Percentiles rank a stretch among this genome's conserved stretches.
phyloP scores from a whole-genome alignment of 2,113 vertebrate species.

The Scalopus aquaticus region DNA sequence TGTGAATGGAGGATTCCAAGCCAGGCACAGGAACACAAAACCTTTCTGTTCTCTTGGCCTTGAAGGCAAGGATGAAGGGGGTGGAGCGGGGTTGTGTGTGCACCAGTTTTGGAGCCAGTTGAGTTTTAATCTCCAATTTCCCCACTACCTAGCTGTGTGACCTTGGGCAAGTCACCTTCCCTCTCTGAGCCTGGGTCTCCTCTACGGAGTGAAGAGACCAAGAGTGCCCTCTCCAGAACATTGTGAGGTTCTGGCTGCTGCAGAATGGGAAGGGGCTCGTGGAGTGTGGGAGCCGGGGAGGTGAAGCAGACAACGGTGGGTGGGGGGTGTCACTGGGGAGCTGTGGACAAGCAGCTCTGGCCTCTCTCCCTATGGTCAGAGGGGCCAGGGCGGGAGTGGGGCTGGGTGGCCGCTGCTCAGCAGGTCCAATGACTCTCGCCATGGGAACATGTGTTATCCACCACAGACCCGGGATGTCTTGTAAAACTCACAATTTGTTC shows the following conservation, averaged over 20 bases:
- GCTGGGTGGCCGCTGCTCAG: background rate
- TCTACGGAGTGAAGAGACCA: background rate
- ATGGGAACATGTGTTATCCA: slow-evolving; percentile 67
- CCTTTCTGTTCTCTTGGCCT: background rate
- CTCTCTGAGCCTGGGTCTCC: background rate
- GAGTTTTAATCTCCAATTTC: background rate
- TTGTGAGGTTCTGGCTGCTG: background rate
- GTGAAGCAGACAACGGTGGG: background rate
- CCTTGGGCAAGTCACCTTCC: background rate
- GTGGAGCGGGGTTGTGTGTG: too few relatives aligned
- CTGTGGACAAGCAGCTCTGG: background rate
- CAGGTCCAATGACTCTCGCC: background rate
- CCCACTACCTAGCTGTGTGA: background rate
- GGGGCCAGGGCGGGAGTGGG: background rate
- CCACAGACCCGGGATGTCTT: slow-evolving; percentile 59
- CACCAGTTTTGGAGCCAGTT: background rate
- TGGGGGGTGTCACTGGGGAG: background rate
- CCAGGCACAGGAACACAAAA: background rate
- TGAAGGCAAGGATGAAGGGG: background rate
- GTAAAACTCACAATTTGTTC: slow-evolving; percentile 80
- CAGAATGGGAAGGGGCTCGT: background rate
- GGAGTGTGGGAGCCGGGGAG: background rate
- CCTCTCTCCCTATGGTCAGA: background rate
- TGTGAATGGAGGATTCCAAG: background rate
- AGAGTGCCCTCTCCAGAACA: background rate